phyloP scores from a whole-genome alignment of 2,797 vertebrate genomes.

The Syncerus caffer region DNA sequence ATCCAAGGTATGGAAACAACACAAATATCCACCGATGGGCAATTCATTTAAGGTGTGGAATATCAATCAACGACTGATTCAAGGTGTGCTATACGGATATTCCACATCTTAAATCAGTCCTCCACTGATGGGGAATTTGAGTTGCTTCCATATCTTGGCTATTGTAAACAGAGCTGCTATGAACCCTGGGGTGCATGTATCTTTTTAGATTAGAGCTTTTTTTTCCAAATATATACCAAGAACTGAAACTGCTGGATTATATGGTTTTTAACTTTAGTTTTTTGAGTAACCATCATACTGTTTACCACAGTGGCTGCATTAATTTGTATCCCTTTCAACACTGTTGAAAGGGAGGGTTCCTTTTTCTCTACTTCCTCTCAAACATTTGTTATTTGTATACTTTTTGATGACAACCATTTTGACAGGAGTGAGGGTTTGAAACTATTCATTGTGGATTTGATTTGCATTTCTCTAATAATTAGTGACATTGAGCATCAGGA shows the following conservation, averaged over 20 bases:
- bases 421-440: not conserved
- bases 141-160: not conserved
- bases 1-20: not conserved
- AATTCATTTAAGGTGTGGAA: not conserved
- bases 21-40: accelerated
- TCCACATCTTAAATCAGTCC: not conserved
- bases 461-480: not conserved
- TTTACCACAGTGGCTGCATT: not conserved
- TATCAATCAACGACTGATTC: not conserved
- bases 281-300: not conserved
- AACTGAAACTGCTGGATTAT: not conserved
- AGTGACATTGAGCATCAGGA: not conserved
- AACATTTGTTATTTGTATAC: not conserved
- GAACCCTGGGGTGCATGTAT: not conserved
- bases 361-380: not conserved
- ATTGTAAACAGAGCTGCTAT: not conserved
- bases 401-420: not conserved
- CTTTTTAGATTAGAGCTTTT: not conserved
- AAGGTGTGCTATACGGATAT: not conserved
- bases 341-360: not conserved
- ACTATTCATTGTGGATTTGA: not conserved
- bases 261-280: not conserved
- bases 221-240: not conserved
- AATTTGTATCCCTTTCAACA: not conserved
- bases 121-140: not conserved